phyloP scores from a whole-genome alignment of 2,113 vertebrate species.

The Chloebia gouldiae region DNA sequence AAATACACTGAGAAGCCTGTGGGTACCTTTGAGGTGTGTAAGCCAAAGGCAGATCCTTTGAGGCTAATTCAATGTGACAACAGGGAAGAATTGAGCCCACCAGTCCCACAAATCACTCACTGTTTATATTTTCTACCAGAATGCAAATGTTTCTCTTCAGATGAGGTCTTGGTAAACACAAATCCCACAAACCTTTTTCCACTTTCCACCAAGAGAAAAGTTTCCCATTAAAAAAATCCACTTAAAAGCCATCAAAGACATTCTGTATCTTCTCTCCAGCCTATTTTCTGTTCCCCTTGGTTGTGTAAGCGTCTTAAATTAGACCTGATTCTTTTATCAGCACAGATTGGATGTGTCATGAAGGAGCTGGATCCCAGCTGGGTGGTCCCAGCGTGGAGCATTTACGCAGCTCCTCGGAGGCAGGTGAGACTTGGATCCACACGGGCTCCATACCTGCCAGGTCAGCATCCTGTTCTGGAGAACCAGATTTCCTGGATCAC shows the following conservation, averaged over 20 bases:
- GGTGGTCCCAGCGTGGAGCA: not conserved
- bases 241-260: not conserved
- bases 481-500: not conserved
- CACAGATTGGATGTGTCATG: slow-evolving; percentile 48
- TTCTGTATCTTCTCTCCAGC: not conserved
- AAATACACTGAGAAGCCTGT: not conserved
- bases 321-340: slow-evolving; percentile 9
- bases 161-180: not conserved
- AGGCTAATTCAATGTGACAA: not conserved
- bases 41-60: not conserved
- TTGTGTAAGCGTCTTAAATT: slow-evolving; percentile 37
- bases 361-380: slow-evolving; percentile 24
- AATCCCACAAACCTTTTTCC: not conserved
- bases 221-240: not conserved
- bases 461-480: not conserved
- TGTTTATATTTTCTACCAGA: not conserved
- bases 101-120: not conserved
- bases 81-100: not conserved
- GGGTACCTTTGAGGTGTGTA: not conserved
- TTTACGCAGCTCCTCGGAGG: not conserved
- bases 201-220: not conserved
- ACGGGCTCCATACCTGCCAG: not conserved
- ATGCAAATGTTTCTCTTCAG: not conserved
- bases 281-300: not conserved
- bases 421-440: not conserved